These are phyloP conservation scores for Muschampia plurimacula DNA, from an alignment of 2,888 invertebrate species.

Conservation along the genomic window DNA sequence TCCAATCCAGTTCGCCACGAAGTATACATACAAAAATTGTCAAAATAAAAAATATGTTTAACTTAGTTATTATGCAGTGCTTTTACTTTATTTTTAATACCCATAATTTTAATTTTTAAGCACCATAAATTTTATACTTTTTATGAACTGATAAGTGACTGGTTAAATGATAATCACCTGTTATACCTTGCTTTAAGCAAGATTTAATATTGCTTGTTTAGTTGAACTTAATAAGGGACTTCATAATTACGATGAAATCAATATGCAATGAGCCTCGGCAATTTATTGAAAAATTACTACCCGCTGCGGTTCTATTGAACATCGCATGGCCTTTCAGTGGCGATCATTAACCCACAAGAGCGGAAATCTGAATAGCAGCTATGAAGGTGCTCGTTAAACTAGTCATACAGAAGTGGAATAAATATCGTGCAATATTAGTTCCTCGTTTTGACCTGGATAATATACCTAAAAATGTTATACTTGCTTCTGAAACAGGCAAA, in stretches of 20 bases:
- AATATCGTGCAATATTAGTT: constrained; percentile 6
- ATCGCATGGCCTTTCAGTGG: constrained; percentile 12
- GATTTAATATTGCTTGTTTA: not conserved
- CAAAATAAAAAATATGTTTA: too few species aligned
- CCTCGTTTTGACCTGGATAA: not conserved
- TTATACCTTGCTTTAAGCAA: not conserved
- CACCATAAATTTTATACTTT: too few species aligned
- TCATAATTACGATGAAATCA: not conserved
- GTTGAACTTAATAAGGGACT: not conserved
- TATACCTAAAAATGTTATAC: not conserved
- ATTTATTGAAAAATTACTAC: constrained; percentile 15
- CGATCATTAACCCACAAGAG: constrained; percentile 28
- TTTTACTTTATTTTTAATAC: too few species aligned
- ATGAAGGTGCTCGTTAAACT: constrained; percentile 11
- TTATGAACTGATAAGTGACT: too few species aligned
- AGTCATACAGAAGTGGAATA: constrained; percentile 10
- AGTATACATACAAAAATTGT: not conserved
- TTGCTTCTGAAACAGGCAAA: too few species aligned
- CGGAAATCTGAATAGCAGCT: constrained; percentile 28
- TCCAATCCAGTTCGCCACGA: not conserved
- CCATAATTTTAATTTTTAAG: too few species aligned
- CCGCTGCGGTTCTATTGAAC: constrained; percentile 12
- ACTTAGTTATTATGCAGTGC: too few species aligned
- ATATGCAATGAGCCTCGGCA: constrained; percentile 1
- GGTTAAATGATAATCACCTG: too few species aligned